Evolutionary conservation across 2,797 vertebrate genomes (phyloP), one percentile per base, ranked within the genome.

Genomic region (Pampus argenteus): DNA sequence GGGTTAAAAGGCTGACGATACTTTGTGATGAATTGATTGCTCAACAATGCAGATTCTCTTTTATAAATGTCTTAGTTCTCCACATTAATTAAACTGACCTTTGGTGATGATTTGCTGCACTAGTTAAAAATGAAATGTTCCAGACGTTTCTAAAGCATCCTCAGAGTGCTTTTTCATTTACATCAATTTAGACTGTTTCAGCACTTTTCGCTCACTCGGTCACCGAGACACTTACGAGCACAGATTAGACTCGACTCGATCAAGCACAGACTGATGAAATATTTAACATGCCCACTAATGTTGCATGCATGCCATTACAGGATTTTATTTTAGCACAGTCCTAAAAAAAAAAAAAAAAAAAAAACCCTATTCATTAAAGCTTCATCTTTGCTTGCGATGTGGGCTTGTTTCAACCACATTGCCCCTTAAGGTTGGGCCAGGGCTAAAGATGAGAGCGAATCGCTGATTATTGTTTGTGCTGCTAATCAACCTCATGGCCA

Each of bases 371-470:
- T 66, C 6, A 28, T 70, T 56, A n/a, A 65, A 60, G 36, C 38
- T 61, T 7, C 1, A 13, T 45, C 13, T 36, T 22, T 25, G 11
- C 48, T 25, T 50, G 57, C 58, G 65, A 66, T 59, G 36, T 56
- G 44, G 14, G 6, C 29, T 59, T 20, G 18, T 58, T 69, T 51
- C 48, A 74, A 25, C 38, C 26, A 23, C 31, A 6, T 13, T 34
- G 56, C 7, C 54, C 42, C 9, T 55, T 22, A 51, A 55, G 47
- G 51, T 68, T 45, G 59, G 38, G 14, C 75, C 47, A 54, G 26
- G 56, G 62, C 71, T 34, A 6, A 22, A 75, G 58, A 78, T 77
- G 20, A 81, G 64, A 86, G 56, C 44, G 68, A 76, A 73, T 71
- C 10, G 0, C 25, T 74, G 76, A 76, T 77, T 45, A 50, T 42